These are phyloP conservation scores for Dioctria rufipes DNA, from an alignment of 2,888 invertebrate genomes.

Conservation along the genomic window DNA sequence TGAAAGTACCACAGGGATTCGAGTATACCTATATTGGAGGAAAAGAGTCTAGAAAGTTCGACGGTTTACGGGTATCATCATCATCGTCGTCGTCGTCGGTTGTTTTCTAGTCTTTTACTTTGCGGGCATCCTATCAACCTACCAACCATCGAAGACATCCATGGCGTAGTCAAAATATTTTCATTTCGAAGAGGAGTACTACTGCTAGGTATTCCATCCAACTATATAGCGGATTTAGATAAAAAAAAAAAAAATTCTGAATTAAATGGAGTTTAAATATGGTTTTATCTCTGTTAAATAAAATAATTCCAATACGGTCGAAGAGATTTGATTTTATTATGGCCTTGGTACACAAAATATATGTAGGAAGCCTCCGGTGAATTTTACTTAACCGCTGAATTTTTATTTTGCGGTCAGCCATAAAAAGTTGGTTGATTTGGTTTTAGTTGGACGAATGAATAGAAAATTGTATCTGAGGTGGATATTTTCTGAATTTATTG, in stretches of 20 bases:
- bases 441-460: background rate
- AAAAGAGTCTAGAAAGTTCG: no score
- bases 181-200: no score
- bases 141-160: no score
- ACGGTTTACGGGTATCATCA: background rate
- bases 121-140: no score
- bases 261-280: slow-evolving; percentile 1
- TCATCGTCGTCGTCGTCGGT: no score
- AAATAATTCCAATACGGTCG: background rate
- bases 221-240: background rate
- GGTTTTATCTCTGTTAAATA: background rate
- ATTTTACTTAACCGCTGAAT: background rate
- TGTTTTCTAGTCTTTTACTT: no score
- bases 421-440: background rate
- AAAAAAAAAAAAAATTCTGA: background rate
- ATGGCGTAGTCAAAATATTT: no score
- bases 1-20: background rate
- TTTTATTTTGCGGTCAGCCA: background rate
- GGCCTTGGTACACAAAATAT: no score
- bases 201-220: background rate
- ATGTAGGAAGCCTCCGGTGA: background rate
- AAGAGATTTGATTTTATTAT: slow-evolving; percentile 7
- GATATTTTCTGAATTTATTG: no score
- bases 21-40: background rate
- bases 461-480: background rate